Percentiles rank a stretch among this genome's conserved stretches.
phyloP scores from a whole-genome alignment of 2,888 invertebrate species.

The Athetis lepigone region DNA sequence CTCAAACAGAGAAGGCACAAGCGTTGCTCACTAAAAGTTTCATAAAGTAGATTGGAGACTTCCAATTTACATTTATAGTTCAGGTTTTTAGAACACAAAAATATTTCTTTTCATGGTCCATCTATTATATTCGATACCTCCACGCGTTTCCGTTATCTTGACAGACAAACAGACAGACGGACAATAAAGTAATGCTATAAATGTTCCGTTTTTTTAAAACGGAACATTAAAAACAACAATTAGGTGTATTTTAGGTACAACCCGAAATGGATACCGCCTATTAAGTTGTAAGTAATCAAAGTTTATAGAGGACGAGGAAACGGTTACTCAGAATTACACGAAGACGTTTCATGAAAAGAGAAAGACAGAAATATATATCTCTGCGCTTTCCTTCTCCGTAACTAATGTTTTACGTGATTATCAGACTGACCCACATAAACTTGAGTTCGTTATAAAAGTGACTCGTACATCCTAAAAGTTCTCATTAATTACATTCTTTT shows the following conservation, averaged over 20 bases:
- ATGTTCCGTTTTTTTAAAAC: too few species aligned
- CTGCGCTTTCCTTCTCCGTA: neutral
- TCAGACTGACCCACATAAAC: slow-evolving; percentile 4
- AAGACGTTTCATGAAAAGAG: neutral
- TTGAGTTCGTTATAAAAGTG: neutral
- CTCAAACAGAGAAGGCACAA: too few species aligned
- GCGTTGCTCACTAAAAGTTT: too few species aligned
- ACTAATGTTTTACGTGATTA: neutral
- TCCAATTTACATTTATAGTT: too few species aligned
- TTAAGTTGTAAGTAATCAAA: slow-evolving; percentile 29
- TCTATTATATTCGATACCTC: too few species aligned
- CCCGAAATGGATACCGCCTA: slow-evolving; percentile 17
- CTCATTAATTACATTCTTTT: neutral
- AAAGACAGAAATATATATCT: neutral
- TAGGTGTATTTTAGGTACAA: neutral
- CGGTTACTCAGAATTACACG: slow-evolving; percentile 5
- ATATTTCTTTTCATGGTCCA: too few species aligned
- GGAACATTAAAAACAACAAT: neutral
- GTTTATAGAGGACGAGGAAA: slow-evolving; percentile 4
- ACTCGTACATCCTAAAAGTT: neutral
- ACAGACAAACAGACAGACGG: too few species aligned
- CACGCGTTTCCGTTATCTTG: too few species aligned
- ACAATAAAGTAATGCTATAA: too few species aligned
- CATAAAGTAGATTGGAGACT: too few species aligned
- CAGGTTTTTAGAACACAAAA: too few species aligned